phyloP scores from a whole-genome alignment of 2,888 invertebrate species.

The Cantharis lateralis region DNA sequence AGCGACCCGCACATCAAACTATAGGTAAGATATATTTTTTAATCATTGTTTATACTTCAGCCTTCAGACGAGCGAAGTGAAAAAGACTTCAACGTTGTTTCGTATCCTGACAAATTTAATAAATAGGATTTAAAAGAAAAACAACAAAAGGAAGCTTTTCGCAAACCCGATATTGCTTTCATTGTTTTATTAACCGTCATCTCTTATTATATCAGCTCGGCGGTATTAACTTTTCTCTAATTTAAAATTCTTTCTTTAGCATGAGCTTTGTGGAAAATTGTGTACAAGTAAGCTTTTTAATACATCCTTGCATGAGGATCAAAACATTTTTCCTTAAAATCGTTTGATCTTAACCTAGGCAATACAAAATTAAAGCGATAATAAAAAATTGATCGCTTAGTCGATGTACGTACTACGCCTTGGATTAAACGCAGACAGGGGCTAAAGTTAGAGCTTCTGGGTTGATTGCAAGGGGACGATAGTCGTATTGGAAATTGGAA shows the following conservation, averaged over 20 bases:
- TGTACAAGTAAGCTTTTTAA: neutral
- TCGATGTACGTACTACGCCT: neutral
- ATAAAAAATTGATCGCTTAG: neutral
- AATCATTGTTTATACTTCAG: neutral
- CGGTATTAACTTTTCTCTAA: neutral
- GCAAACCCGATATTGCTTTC: neutral
- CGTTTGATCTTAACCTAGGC: neutral
- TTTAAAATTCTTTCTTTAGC: neutral
- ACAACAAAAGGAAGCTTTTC: neutral
- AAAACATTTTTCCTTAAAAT: neutral
- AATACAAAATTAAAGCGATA: neutral
- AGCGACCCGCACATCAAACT: neutral
- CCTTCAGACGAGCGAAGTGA: neutral
- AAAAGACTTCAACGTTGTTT: neutral
- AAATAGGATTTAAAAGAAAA: neutral
- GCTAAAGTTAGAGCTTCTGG: constrained; percentile 6
- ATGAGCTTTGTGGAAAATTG: neutral
- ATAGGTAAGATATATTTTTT: no score
- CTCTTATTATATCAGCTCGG: neutral
- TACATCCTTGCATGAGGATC: neutral
- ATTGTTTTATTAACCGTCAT: neutral
- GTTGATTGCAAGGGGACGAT: constrained; percentile 7
- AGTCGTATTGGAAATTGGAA: constrained; percentile 16
- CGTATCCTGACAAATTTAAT: neutral
- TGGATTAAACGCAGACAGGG: constrained; percentile 1